Evolutionary conservation across 2,888 invertebrate species (phyloP).

Genomic region (Caenorhabditis afra): DNA sequence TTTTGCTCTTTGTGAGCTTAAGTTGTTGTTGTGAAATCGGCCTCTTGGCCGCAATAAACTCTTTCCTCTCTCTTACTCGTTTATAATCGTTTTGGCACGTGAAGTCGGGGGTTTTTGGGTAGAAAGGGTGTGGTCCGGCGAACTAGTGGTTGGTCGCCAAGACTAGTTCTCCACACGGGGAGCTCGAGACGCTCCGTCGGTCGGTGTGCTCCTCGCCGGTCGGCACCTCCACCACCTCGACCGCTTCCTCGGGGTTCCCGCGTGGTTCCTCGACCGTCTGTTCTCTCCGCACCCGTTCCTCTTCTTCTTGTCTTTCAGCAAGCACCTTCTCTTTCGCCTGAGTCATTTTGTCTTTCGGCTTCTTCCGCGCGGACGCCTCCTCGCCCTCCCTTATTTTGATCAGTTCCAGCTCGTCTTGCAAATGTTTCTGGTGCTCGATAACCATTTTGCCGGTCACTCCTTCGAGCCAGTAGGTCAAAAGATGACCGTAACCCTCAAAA

Average conservation of each 20-base stretch:
- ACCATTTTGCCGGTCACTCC: slow-evolving; percentile 61
- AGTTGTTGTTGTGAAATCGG: too few species aligned
- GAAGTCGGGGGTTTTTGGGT: too few species aligned
- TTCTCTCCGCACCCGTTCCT: slow-evolving; percentile 24
- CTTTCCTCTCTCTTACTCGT: too few species aligned
- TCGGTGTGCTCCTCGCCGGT: slow-evolving; percentile 18
- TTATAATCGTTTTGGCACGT: too few species aligned
- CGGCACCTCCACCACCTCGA: slow-evolving; percentile 15
- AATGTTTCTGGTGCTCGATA: neutral
- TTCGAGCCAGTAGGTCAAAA: slow-evolving; percentile 78
- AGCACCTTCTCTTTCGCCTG: slow-evolving; percentile 27
- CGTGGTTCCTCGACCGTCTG: slow-evolving; percentile 26
- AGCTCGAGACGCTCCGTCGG: slow-evolving; percentile 13
- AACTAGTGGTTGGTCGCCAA: too few species aligned
- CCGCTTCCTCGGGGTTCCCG: slow-evolving; percentile 23
- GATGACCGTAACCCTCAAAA: slow-evolving; percentile 73
- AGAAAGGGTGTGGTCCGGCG: too few species aligned
- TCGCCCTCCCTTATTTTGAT: neutral
- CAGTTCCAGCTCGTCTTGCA: slow-evolving; percentile 4
- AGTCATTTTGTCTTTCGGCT: slow-evolving; percentile 24
- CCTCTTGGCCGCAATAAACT: too few species aligned
- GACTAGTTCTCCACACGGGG: too few species aligned
- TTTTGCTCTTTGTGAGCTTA: too few species aligned
- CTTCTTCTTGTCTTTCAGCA: slow-evolving; percentile 21
- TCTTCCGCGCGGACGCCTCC: neutral